These are phyloP conservation scores for Chelonia mydas DNA, from an alignment of 2,797 vertebrate species.

Conservation along the genomic window DNA sequence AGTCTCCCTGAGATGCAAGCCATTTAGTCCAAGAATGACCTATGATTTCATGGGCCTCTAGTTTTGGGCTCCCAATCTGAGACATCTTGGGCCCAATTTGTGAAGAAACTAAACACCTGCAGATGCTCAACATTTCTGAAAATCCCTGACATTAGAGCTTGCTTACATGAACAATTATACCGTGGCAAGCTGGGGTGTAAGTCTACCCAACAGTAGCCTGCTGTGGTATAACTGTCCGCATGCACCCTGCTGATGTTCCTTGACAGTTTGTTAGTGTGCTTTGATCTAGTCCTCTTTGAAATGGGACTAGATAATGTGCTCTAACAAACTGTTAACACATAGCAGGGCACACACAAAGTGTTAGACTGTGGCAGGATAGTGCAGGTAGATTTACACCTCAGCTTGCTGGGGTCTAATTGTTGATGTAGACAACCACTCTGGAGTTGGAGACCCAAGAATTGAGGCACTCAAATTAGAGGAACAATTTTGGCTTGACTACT, in stretches of 20 bases:
- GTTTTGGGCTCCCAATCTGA: background rate
- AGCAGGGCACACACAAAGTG: background rate
- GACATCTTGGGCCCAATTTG: background rate
- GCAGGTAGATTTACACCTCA: background rate
- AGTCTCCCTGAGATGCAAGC: background rate
- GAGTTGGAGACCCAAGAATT: background rate
- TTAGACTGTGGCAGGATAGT: background rate
- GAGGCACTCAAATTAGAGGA: background rate
- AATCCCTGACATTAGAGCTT: background rate
- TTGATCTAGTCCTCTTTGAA: background rate
- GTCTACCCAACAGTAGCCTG: background rate
- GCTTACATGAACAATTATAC: background rate
- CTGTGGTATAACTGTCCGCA: background rate
- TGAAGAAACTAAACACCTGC: background rate
- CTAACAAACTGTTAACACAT: background rate
- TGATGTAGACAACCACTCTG: background rate
- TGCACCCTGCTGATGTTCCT: background rate
- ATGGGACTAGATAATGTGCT: background rate
- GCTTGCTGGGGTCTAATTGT: background rate
- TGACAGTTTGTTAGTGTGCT: background rate
- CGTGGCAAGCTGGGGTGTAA: background rate
- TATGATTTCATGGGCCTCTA: background rate
- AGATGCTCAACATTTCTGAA: accelerated
- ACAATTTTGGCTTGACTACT: background rate
- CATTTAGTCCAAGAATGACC: background rate